Evolutionary conservation across 2,888 invertebrate species (phyloP).

Genomic region (Chrysodeixis includens): DNA sequence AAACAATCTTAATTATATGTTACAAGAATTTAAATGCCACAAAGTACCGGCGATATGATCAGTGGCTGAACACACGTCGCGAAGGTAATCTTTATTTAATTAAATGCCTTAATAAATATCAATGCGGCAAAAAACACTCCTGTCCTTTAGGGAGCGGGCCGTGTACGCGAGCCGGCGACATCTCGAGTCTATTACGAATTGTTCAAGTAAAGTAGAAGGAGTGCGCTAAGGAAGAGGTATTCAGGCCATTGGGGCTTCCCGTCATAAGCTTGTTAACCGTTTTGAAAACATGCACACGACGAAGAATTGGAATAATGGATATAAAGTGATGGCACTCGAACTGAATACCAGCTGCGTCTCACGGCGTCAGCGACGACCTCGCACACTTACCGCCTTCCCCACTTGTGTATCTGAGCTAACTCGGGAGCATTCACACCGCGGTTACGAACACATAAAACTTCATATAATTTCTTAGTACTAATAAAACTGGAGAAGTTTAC

Average conservation of each 20-base stretch:
- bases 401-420: constrained; percentile 38
- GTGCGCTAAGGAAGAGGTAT: constrained; percentile 42
- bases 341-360: constrained; percentile 63
- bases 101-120: constrained; percentile 67
- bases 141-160: constrained; percentile 62
- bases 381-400: constrained; percentile 68
- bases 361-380: constrained; percentile 59
- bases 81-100: constrained; percentile 70
- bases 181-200: constrained; percentile 26
- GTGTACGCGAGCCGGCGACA: constrained; percentile 18
- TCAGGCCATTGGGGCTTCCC: constrained; percentile 50
- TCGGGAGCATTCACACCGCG: constrained; percentile 36
- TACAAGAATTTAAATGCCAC: constrained; percentile 62
- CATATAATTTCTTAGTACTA: constrained; percentile 35
- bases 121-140: constrained; percentile 57
- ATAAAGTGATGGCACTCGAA: constrained; percentile 47
- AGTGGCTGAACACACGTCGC: constrained; percentile 51
- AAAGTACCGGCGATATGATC: constrained; percentile 51
- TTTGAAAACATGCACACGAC: constrained; percentile 48
- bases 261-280: constrained; percentile 55
- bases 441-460: constrained; percentile 57
- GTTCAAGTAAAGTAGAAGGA: constrained; percentile 34
- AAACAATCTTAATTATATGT: constrained; percentile 59
- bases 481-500: constrained; percentile 52
- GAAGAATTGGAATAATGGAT: constrained; percentile 56